Percentiles rank a stretch among this genome's conserved stretches.
Conservation (phyloP, 1,140 invertebrate genomes). For the Dendroctonus ponderosae region DNA sequence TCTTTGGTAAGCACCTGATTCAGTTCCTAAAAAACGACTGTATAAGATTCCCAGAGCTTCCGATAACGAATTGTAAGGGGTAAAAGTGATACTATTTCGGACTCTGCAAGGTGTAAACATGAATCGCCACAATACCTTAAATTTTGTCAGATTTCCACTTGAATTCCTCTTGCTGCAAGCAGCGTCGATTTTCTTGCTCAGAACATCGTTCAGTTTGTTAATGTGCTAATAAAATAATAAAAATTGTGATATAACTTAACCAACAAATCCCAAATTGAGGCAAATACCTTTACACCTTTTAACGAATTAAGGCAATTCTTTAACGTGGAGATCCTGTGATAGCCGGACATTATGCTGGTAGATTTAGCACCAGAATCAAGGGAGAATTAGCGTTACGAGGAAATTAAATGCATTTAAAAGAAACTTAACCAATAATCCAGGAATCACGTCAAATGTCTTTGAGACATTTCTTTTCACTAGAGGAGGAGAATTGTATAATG, state of each 20-base stretch:
- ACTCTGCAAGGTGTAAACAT: background rate
- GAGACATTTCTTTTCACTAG: too few relatives aligned
- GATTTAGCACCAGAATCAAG: too few relatives aligned
- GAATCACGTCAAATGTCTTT: too few relatives aligned
- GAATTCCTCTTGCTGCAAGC: slow-evolving; percentile 10
- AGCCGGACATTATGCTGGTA: slow-evolving; percentile 13
- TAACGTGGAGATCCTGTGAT: slow-evolving; percentile 17
- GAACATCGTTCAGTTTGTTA: slow-evolving; percentile 20
- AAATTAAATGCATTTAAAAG: too few relatives aligned
- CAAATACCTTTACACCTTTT: slow-evolving; percentile 23
- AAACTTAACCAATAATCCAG: too few relatives aligned
- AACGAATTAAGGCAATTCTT: slow-evolving; percentile 18
- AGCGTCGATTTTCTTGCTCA: slow-evolving; percentile 12
- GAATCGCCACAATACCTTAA: slow-evolving; percentile 7
- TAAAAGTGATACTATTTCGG: background rate
- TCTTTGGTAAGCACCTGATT: slow-evolving; percentile 16
- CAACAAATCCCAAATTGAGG: background rate
- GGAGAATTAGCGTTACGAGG: too few relatives aligned
- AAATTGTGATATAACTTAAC: slow-evolving; percentile 22
- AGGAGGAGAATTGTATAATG: too few relatives aligned
- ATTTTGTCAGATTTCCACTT: slow-evolving; percentile 1
- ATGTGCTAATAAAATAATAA: slow-evolving; percentile 14
- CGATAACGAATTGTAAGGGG: too few relatives aligned
- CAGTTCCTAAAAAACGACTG: slow-evolving; percentile 11
- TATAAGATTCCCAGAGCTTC: background rate